Conservation (phyloP, 1,140 invertebrate genomes). For the Drosophila setifemur region DNA sequence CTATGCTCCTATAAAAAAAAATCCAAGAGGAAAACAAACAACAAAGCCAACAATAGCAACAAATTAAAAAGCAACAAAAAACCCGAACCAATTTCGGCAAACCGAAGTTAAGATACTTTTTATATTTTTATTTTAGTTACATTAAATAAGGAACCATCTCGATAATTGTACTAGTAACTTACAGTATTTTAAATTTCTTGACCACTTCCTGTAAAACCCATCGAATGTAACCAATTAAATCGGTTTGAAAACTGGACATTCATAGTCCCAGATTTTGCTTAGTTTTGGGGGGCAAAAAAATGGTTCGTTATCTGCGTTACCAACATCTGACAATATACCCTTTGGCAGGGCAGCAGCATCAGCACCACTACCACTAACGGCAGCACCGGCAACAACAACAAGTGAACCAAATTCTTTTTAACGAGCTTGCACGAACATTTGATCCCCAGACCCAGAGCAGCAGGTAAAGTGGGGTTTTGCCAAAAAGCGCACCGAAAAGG, state of each 20-base stretch:
- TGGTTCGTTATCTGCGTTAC: too few species aligned
- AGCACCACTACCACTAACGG: slow-evolving; percentile 6
- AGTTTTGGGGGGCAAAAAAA: too few species aligned
- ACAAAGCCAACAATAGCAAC: slow-evolving; percentile 36
- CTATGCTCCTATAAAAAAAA: slow-evolving; percentile 22
- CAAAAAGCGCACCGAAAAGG: slow-evolving; percentile 32
- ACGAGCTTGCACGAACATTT: slow-evolving; percentile 80
- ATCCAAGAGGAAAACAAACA: slow-evolving; percentile 32
- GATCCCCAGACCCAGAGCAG: slow-evolving; percentile 51
- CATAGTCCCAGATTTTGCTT: too few species aligned
- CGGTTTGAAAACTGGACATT: too few species aligned
- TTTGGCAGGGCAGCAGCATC: slow-evolving; percentile 8
- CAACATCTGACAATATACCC: too few species aligned
- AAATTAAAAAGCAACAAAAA: neutral
- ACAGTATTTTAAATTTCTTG: too few species aligned
- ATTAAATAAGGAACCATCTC: too few species aligned
- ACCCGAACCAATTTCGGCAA: neutral
- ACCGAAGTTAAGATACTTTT: too few species aligned
- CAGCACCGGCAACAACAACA: slow-evolving; percentile 51
- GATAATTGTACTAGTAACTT: too few species aligned
- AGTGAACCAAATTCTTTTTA: slow-evolving; percentile 81
- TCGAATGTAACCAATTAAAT: too few species aligned
- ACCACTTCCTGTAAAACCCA: too few species aligned
- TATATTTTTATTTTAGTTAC: too few species aligned
- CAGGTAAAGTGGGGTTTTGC: slow-evolving; percentile 42